A percentile compares a stretch with the other conserved stretches of the same genome.
Evolutionary conservation across 2,888 invertebrate genomes (phyloP).

Genomic region (Norana najaformis): DNA sequence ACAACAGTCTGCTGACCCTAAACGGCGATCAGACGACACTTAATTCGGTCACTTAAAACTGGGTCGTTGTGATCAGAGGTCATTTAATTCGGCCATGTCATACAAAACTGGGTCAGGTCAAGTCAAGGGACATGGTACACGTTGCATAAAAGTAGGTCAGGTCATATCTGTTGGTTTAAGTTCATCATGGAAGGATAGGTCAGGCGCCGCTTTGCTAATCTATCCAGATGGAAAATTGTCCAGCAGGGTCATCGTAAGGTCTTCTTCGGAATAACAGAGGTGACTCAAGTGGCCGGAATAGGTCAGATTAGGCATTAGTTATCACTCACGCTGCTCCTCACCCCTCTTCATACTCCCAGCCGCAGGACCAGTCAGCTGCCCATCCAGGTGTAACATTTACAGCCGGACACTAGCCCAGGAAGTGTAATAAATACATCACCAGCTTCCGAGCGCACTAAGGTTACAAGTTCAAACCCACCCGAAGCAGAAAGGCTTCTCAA

Average conservation of each 20-base stretch:
- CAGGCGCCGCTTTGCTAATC: not conserved
- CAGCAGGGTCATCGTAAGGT: not conserved
- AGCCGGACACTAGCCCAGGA: not conserved
- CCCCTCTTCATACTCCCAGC: not conserved
- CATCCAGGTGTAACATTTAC: not conserved
- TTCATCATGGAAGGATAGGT: not conserved
- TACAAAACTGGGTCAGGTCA: not conserved
- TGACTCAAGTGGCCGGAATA: not conserved
- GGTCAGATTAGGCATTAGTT: not conserved
- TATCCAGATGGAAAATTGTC: not conserved
- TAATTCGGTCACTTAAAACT: not conserved
- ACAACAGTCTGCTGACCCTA: not conserved
- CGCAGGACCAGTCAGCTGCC: not conserved
- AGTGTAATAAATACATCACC: not conserved
- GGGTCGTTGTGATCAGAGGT: not conserved
- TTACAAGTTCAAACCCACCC: not conserved
- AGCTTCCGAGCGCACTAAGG: not conserved
- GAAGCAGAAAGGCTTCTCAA: not conserved
- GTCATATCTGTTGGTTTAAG: not conserved
- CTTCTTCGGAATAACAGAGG: not conserved
- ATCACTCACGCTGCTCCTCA: not conserved
- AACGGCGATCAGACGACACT: not conserved
- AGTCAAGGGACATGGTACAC: not conserved
- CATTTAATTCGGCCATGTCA: no score
- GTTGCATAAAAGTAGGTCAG: not conserved